Evolutionary conservation across 2,797 vertebrate genomes (phyloP).

Genomic region (Melanotaenia parkinsoni): DNA sequence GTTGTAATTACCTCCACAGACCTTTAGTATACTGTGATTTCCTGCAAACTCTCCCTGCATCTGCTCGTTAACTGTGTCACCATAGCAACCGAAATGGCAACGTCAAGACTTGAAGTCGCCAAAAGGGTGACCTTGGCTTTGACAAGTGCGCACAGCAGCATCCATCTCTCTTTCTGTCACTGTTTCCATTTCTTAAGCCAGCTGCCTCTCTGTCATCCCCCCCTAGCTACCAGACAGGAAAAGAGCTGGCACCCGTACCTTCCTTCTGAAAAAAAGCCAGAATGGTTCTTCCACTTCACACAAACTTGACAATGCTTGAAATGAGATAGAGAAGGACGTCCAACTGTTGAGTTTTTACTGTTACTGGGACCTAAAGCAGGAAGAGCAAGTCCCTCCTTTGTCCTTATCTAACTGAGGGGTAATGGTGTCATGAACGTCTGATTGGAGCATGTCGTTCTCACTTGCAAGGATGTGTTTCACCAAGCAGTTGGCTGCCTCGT

Average conservation of each 20-base stretch:
- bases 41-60: conserved; percentile 31
- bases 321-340: conserved; percentile 49
- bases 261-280: conserved; percentile 40
- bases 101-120: conserved; percentile 45
- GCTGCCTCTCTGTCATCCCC: conserved; percentile 47
- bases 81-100: conserved; percentile 64
- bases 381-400: conserved; percentile 88
- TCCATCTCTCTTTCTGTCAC: conserved; percentile 47
- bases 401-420: conserved; percentile 89
- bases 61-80: conserved; percentile 62
- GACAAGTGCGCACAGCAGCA: conserved; percentile 61
- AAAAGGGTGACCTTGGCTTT: conserved; percentile 66
- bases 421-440: conserved; percentile 88
- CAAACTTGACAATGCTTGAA: conserved; percentile 38
- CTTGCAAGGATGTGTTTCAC: conserved; percentile 97
- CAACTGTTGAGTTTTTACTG: conserved; percentile 12
- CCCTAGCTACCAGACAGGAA: conserved; percentile 21
- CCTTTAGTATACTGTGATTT: conserved; percentile 30
- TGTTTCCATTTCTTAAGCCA: conserved; percentile 48
- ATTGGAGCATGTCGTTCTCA: conserved; percentile 91
- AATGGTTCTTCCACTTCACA: conserved; percentile 37
- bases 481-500: conserved; percentile 94
- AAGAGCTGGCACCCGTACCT: conserved; percentile 35
- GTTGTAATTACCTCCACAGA: conserved; percentile 27
- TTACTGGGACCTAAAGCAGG: conserved; percentile 91